phyloP scores from a whole-genome alignment of 2,888 invertebrate genomes.

The Andrena hattorfiana region DNA sequence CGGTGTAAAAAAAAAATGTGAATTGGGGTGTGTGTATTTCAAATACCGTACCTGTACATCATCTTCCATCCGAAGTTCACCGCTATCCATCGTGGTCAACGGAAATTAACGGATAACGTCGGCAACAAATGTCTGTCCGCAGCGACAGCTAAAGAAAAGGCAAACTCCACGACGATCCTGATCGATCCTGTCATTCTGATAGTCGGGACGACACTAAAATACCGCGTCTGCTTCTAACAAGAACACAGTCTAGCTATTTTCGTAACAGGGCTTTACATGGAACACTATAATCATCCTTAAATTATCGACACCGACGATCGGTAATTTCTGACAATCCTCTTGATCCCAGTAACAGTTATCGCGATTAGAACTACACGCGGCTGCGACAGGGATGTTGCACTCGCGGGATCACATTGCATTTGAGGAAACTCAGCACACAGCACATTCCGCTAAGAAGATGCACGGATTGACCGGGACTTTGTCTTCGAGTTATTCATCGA shows the following conservation, averaged over 20 bases:
- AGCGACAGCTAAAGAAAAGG: not conserved
- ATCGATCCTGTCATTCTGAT: conserved; percentile 30
- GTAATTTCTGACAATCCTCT: not conserved
- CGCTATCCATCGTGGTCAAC: conserved; percentile 54
- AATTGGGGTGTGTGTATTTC: not conserved
- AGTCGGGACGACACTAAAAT: not conserved
- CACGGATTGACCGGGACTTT: not conserved
- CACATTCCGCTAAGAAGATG: not conserved
- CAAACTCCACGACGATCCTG: not conserved
- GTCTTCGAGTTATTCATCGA: not conserved
- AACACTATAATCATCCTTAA: not conserved
- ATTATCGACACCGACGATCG: not conserved
- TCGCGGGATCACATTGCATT: not conserved
- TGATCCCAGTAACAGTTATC: not conserved
- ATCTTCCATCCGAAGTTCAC: conserved; percentile 55
- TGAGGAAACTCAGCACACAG: not conserved
- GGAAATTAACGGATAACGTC: not conserved
- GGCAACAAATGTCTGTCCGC: not conserved
- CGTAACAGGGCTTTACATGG: not conserved
- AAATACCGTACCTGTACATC: conserved; percentile 62
- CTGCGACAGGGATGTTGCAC: not conserved
- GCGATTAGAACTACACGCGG: not conserved
- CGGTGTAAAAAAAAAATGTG: too few species aligned
- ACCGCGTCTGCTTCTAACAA: not conserved
- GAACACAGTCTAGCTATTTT: not conserved